Percentiles rank a stretch among this genome's conserved stretches.
These are phyloP conservation scores for Pteria penguin DNA, from an alignment of 2,888 invertebrate species.

Conservation along the genomic window DNA sequence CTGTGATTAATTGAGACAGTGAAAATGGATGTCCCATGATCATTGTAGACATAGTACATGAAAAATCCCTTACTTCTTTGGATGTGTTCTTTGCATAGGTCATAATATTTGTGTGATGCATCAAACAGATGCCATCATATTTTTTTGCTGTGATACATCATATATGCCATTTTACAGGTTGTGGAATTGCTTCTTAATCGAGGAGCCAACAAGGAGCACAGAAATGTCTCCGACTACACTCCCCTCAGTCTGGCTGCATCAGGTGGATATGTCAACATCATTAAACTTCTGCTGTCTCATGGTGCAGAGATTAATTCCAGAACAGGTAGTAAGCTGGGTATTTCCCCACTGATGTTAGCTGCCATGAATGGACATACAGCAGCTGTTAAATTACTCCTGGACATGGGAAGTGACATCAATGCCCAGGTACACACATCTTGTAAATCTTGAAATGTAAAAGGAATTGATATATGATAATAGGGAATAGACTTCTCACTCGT, in stretches of 20 bases:
- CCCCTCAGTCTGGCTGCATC: conserved; percentile 99
- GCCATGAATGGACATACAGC: conserved; percentile 99
- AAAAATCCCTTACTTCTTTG: too few relatives aligned
- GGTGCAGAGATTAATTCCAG: conserved; percentile 98
- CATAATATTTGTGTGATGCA: too few relatives aligned
- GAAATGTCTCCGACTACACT: conserved; percentile 99
- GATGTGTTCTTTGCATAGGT: too few relatives aligned
- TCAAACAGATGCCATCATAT: too few relatives aligned
- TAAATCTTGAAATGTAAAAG: too few relatives aligned
- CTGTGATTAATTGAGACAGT: too few relatives aligned
- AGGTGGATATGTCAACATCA: conserved; percentile 99
- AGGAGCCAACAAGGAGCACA: conserved; percentile 95
- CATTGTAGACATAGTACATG: too few relatives aligned
- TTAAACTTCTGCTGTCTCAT: conserved; percentile 93
- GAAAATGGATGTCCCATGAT: too few relatives aligned
- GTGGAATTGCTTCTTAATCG: conserved; percentile 93
- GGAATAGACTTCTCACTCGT: too few relatives aligned
- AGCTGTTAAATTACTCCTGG: conserved; percentile 95
- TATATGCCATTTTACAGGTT: conserved; percentile 81
- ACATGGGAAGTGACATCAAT: conserved; percentile 99
- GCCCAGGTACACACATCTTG: too few relatives aligned
- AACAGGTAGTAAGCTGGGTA: conserved; percentile 95
- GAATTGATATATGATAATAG: too few relatives aligned
- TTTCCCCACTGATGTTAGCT: conserved; percentile 98
- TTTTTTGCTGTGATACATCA: too few relatives aligned